Evolutionary conservation across 1,140 invertebrate species (phyloP).

Genomic region (Rhagoletis pomonella): DNA sequence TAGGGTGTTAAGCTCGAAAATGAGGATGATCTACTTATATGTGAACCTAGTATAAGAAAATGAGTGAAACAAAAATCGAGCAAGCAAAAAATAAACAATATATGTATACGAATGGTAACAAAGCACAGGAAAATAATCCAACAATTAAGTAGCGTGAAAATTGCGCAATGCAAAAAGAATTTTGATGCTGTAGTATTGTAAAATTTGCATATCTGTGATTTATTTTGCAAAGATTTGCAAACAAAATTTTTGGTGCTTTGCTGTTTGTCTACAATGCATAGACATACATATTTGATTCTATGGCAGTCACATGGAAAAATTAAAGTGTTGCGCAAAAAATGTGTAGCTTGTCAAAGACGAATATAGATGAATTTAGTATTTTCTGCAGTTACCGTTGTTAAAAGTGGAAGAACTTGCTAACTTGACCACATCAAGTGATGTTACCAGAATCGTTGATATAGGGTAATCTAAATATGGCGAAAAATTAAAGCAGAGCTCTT

Average conservation of each 20-base stretch:
- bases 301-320: neutral
- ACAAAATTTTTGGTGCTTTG: neutral
- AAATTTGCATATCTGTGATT: neutral
- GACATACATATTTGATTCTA: neutral
- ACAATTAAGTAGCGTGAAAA: constrained; percentile 20
- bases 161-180: neutral
- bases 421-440: too few species aligned
- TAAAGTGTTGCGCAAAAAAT: neutral
- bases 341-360: too few species aligned
- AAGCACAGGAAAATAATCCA: neutral
- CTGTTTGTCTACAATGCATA: neutral
- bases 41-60: too few species aligned
- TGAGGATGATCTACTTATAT: too few species aligned
- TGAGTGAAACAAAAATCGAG: neutral
- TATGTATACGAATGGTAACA: neutral
- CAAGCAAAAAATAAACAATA: constrained; percentile 5
- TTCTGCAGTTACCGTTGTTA: too few species aligned
- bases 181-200: neutral
- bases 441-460: too few species aligned
- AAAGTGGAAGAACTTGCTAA: too few species aligned
- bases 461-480: too few species aligned
- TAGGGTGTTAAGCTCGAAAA: too few species aligned
- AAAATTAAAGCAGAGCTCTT: too few species aligned
- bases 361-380: too few species aligned
- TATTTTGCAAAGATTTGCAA: neutral